Evolutionary conservation across 2,113 vertebrate species (phyloP), one percentile per base, ranked within the genome.

Genomic region (Anolis carolinensis): DNA sequence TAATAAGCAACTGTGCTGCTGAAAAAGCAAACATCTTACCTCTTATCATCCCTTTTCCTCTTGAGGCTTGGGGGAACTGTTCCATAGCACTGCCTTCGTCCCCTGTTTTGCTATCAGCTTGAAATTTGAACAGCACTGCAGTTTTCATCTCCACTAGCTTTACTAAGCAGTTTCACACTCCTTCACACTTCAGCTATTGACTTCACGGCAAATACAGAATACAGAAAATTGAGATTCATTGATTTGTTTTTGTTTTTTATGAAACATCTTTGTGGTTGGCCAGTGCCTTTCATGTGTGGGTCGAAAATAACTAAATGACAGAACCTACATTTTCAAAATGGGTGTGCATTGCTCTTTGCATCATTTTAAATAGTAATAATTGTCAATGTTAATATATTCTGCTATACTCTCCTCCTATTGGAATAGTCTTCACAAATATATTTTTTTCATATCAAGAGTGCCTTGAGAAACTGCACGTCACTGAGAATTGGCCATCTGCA

Each of bases 61-160:
- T 13, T 13, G 3, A 32, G 67, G 30, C 67, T 77, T n/a, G 50
- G 27, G 5, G 74, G 74, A 71, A n/a, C 30, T 67, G 23, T 25
- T 71, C 39, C 8, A 1, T 67, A 71, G 48, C 18, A 82, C 88
- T 59, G 73, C 39, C n/a, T 62, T 87, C 71, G 34, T 77, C 81
- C 85, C 55, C 11, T 48, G 34, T 71, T 87, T 83, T 73, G 71
- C 44, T 73, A 83, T 75, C 71, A 78, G n/a, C 83, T 82, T 79
- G 50, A 50, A 86, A 89, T 44, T 81, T 32, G 34, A 83, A 78
- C 48, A 78, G 68, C 88, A 48, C 18, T 86, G 78, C 74, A 90
- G 63, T 68, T 90, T 87, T 82, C 62, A 85, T 7, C 67, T 67
- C 81, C 20, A 34, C 79, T 62, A 87, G 75, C 79, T 90, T 65